Evolutionary conservation across 37 sponge, comb jelly and placozoan species (phyloP), one percentile per base, ranked within the genome.

Genomic region (Beroe ovata): DNA sequence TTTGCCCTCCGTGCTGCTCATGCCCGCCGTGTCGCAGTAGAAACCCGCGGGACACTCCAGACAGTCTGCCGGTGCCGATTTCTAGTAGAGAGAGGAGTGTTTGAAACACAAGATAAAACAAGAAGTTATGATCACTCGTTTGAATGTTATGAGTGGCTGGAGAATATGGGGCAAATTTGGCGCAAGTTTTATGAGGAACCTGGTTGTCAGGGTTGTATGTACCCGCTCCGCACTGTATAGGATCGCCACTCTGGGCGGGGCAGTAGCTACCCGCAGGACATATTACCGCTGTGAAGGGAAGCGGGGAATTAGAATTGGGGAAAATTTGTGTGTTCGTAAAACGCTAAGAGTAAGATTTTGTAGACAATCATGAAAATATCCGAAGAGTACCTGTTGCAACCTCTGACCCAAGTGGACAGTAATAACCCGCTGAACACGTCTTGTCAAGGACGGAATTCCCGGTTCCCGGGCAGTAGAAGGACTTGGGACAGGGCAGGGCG

Each of bases 201-300:
- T 47, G 54, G n/a, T 14, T 35, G 26, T 40, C 84, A 26, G 63
- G 63, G 28, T 64, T 59, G 63, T 38, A 90, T 37, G 84, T 39
- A 11, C 91, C 91, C 8, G 88, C 34, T 1, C 2, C 21, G 29
- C 91, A 90, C 8, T 54, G 63, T 16, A 47, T 39, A 11, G 91
- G 91, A 3, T 32, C 39, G 8, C 60, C 84, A 28, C 18, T 16
- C 29, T 29, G 60, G 8, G 37, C 61, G 22, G 84, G 61, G 60
- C 91, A 90, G 88, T 90, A 90, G 60, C 23, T 35, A 29, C 91
- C 91, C 18, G 88, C 54, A 19, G 91, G 91, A 33, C 91, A 90
- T 54, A 32, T 28, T 8, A 77, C 84, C 23, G 84, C 84, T 77
- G 54, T 42, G 25, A 77, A 8, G 35, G 71, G 18, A 38, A n/a